phyloP scores from a whole-genome alignment of 2,888 invertebrate species.

The Anodontia alba region DNA sequence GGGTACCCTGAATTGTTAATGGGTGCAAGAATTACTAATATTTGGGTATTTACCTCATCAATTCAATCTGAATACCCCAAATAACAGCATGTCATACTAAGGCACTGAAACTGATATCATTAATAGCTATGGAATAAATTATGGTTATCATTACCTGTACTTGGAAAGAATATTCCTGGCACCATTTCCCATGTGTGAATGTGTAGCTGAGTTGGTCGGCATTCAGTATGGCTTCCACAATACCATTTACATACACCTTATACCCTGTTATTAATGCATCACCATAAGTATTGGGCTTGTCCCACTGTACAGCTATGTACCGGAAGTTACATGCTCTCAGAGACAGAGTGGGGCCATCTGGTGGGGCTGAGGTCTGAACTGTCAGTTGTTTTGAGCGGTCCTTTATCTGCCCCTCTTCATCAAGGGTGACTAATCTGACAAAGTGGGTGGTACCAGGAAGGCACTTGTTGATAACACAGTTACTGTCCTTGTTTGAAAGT shows the following conservation, averaged over 20 bases:
- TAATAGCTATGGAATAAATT: no score
- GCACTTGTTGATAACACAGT: conserved; percentile 84
- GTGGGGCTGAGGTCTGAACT: conserved; percentile 84
- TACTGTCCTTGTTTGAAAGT: conserved; percentile 79
- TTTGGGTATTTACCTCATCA: no score
- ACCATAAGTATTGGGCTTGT: conserved; percentile 83
- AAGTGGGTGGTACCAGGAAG: conserved; percentile 84
- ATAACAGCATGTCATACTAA: no score
- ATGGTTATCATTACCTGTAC: conserved; percentile 79
- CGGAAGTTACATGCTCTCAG: conserved; percentile 84
- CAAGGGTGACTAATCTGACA: conserved; percentile 79
- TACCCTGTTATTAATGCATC: conserved; percentile 83
- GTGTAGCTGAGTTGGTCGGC: conserved; percentile 83
- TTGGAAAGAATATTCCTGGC: conserved; percentile 84
- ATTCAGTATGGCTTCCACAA: conserved; percentile 82
- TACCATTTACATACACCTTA: conserved; percentile 84
- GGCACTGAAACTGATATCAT: no score
- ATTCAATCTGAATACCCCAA: no score
- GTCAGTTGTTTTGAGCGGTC: conserved; percentile 83
- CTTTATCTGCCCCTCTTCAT: conserved; percentile 76
- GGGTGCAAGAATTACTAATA: no score
- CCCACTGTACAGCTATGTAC: conserved; percentile 85
- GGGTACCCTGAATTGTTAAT: no score
- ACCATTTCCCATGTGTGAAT: conserved; percentile 83
- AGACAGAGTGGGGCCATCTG: conserved; percentile 82